phyloP scores from a whole-genome alignment of 1,140 invertebrate species.

The Penaeus vannamei region DNA sequence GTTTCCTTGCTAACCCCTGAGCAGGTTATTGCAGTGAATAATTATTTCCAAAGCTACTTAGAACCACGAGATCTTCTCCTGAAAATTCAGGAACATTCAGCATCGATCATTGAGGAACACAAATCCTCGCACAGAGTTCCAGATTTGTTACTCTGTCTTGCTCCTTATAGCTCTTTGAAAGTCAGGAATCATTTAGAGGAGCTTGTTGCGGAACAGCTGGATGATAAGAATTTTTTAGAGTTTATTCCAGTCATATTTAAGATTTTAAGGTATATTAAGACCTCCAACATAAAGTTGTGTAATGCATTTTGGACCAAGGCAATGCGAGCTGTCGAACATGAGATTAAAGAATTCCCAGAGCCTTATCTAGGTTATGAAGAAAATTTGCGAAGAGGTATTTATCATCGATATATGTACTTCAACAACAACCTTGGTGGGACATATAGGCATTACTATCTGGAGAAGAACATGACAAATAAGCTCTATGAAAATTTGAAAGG shows the following conservation, averaged over 20 bases:
- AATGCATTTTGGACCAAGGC: conserved; percentile 53
- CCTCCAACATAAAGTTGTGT: conserved; percentile 47
- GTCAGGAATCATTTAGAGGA: conserved; percentile 39
- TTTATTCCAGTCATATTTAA: conserved; percentile 43
- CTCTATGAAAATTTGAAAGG: conserved; percentile 71
- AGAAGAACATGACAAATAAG: conserved; percentile 71
- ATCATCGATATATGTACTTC: conserved; percentile 74
- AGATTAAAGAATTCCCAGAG: background rate
- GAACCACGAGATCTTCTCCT: conserved; percentile 36
- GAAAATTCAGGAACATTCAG: conserved; percentile 38
- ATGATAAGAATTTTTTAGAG: conserved; percentile 34
- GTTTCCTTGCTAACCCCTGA: conserved; percentile 2
- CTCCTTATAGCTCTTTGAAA: conserved; percentile 35
- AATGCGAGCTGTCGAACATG: conserved; percentile 41
- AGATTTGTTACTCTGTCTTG: conserved; percentile 39
- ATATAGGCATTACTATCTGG: conserved; percentile 72
- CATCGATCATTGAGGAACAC: background rate
- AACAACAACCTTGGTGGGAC: conserved; percentile 73
- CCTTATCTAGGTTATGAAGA: conserved; percentile 41
- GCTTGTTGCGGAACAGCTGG: conserved; percentile 40
- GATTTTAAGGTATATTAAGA: conserved; percentile 43
- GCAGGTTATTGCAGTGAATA: conserved; percentile 45
- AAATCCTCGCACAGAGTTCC: background rate
- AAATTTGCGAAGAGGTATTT: conserved; percentile 43
- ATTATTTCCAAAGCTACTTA: conserved; percentile 32